These are phyloP conservation scores for Drosophila nigritarsus DNA, from an alignment of 2,888 invertebrate species.

Conservation along the genomic window DNA sequence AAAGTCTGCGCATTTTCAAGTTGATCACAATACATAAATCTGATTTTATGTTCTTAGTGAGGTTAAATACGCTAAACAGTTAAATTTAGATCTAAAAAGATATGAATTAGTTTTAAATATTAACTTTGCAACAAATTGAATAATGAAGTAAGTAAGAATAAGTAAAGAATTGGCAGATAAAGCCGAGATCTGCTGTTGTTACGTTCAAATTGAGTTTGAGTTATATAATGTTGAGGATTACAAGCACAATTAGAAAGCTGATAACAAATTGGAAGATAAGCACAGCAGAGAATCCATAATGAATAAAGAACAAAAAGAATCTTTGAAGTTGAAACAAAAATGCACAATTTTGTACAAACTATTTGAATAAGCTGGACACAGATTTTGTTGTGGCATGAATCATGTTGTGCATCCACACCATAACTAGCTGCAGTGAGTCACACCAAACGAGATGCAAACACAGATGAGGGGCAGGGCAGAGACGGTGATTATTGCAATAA, in stretches of 20 bases:
- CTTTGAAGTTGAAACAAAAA: neutral
- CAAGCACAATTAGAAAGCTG: constrained; percentile 15
- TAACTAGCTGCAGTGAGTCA: constrained; percentile 44
- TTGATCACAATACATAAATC: neutral
- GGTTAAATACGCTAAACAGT: neutral
- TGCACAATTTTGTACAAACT: neutral
- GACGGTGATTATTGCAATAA: neutral
- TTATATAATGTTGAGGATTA: constrained; percentile 23
- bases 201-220: neutral
- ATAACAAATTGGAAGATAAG: constrained; percentile 36
- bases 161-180: no score
- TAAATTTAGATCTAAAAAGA: neutral
- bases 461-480: constrained; percentile 1
- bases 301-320: neutral
- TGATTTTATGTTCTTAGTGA: neutral
- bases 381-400: constrained; percentile 35
- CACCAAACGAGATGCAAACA: no score
- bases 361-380: neutral
- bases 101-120: neutral
- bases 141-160: neutral
- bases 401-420: constrained; percentile 28
- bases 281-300: neutral
- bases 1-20: neutral
- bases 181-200: neutral
- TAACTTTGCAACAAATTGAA: neutral